Conservation (phyloP, 1,140 invertebrate species). For the Daktulosphaira vitifoliae region DNA sequence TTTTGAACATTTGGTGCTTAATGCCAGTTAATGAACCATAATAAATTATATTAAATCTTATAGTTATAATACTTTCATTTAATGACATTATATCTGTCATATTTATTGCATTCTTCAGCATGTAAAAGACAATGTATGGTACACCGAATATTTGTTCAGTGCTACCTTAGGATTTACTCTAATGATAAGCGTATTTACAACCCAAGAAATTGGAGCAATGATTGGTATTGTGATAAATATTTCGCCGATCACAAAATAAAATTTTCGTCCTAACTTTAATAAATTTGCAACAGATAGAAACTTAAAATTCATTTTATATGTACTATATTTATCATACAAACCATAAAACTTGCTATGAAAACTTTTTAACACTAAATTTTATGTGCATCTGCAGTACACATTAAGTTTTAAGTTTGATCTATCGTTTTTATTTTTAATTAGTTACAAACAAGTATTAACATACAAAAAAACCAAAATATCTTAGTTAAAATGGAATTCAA, state of each 20-base stretch:
- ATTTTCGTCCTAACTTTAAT: neutral
- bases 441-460: too few relatives aligned
- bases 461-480: too few relatives aligned
- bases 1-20: neutral
- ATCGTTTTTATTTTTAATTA: too few relatives aligned
- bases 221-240: neutral
- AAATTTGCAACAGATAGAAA: neutral
- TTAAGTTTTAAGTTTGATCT: neutral
- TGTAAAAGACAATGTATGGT: neutral
- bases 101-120: neutral
- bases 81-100: too few relatives aligned
- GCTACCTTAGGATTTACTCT: neutral
- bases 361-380: neutral
- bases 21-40: neutral
- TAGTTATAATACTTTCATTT: neutral
- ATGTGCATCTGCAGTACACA: neutral
- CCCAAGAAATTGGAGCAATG: neutral
- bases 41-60: fast-evolving
- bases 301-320: neutral
- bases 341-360: neutral
- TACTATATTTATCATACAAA: neutral
- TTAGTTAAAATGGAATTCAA: too few relatives aligned
- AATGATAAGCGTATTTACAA: neutral
- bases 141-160: neutral
- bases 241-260: neutral